phyloP scores from a whole-genome alignment of 2,797 vertebrate genomes.

The Buceros bicornis region DNA sequence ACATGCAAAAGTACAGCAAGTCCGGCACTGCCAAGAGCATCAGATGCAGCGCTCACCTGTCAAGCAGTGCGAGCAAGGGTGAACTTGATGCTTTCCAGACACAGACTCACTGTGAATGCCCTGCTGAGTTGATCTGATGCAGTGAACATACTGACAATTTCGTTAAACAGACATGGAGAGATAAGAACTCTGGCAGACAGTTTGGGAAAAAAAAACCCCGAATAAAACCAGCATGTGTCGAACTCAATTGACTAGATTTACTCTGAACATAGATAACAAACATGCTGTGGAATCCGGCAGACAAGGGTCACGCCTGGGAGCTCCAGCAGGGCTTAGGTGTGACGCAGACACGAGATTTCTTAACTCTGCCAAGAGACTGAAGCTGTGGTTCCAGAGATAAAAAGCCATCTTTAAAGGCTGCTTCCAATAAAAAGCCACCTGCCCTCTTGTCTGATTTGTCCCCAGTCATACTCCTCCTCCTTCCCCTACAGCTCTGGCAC shows the following conservation, averaged over 20 bases:
- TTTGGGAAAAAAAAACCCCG: neutral
- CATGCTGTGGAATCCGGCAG: neutral
- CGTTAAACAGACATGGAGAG: accelerated
- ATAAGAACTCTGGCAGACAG: neutral
- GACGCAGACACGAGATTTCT: neutral
- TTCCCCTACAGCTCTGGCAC: neutral
- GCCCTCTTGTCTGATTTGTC: neutral
- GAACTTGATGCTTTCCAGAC: neutral
- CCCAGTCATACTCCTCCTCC: neutral
- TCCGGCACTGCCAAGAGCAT: neutral
- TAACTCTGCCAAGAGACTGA: neutral
- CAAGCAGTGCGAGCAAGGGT: neutral
- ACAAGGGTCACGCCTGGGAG: neutral
- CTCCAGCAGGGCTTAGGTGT: neutral
- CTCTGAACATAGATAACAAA: neutral
- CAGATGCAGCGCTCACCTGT: neutral
- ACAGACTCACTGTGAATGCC: neutral
- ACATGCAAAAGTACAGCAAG: neutral
- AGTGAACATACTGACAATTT: neutral
- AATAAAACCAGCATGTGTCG: neutral
- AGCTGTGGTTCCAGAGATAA: neutral
- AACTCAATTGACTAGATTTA: neutral
- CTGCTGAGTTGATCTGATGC: neutral
- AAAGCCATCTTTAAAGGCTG: neutral
- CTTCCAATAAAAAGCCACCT: neutral